Evolutionary conservation across 2,797 vertebrate genomes (phyloP), one percentile per base, ranked within the genome.

Genomic region (Channa striata): DNA sequence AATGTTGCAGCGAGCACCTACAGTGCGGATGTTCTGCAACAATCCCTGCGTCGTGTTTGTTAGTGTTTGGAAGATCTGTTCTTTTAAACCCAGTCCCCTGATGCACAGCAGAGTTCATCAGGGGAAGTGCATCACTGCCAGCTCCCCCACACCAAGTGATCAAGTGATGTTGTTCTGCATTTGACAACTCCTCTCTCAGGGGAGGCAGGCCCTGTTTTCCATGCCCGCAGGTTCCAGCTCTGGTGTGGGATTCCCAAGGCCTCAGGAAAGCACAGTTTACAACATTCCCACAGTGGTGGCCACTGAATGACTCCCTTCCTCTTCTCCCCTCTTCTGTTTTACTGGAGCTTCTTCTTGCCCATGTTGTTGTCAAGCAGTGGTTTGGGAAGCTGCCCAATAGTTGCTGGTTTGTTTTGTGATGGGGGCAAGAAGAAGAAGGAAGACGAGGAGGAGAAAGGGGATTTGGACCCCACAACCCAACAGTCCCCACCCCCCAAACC

Each of bases 201-300:
- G 83, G 89, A 89, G 46, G 17, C 71, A 77, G 82, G 72, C 61
- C 85, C 82, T 30, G 42, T 84, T 90, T 92, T 89, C 85, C 92
- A 90, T 92, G 92, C 84, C 89, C 85, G 65, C 92, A 91, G 91
- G 92, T 92, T 93, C 81, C 87, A 89, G 83, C 83, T 88, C 89
- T 87, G 72, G 72, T 92, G 89, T 93, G 91, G 86, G 92, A 91
- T 93, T 92, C 89, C 84, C 93, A 93, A 87, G 89, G 86, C 86
- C 91, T 87, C 86, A 93, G 87, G 90, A 95, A 94, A 95, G 83
- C 82, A 86, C 84, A 93, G 92, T 92, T 93, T 84, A 90, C 78
- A 85, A 90, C 81, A 90, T 94, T 95, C 93, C 93, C 93, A 94
- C 90, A 94, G 90, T 90, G 86, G 88, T 76, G 69, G 73, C 80